Base-by-base conservation (phyloP, 2,113 vertebrate species). In the Pungitius pungitius region DNA sequence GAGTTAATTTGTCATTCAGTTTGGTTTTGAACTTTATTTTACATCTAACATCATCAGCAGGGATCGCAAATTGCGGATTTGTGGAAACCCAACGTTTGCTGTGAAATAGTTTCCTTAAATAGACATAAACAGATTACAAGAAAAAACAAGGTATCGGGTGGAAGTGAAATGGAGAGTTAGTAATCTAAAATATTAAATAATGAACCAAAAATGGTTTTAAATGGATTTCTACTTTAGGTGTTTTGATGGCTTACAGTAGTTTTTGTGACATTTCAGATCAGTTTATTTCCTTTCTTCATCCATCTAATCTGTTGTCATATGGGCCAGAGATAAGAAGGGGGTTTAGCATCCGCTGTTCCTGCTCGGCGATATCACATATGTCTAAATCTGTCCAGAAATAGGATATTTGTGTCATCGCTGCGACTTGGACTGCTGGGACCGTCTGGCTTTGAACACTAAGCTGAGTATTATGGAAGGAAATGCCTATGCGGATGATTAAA, bases 281-380 rank as follows among this genome's bases (percentile, higher is more conserved):
- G 45, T 59, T 27, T 1, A 17, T 49, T 71, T 55, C 40, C 13
- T 60, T 61, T 57, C 22, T 79, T 52, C 73, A 60, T 64, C 60
- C 13, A 12, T 84, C 10, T 86, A 81, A 87, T 89, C 84, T 85
- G 66, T 73, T 56, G 43, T 80, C 62, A 72, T 64, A 56, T 15
- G 10, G 54, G 14, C 17, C 39, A 20, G 39, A 83, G 77, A 69
- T 85, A 55, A 87, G 75, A 54, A 45, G 45, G 22, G 58, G 78
- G 7, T 83, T 81, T 22, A 73, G n/a, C 52, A 55, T 77, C 63
- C 67, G 39, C 65, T 22, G 26, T 42, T 80, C 22, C 22, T 62
- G 76, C 70, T 56, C 42, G 49, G 42, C 73, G 60, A 77, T 62
- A 62, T 73, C 69, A 45, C 73, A 75, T 81, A 84, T 55, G 62